These are phyloP conservation scores for Hydrolagus colliei DNA, from an alignment of 2,797 vertebrate species.

Conservation along the genomic window DNA sequence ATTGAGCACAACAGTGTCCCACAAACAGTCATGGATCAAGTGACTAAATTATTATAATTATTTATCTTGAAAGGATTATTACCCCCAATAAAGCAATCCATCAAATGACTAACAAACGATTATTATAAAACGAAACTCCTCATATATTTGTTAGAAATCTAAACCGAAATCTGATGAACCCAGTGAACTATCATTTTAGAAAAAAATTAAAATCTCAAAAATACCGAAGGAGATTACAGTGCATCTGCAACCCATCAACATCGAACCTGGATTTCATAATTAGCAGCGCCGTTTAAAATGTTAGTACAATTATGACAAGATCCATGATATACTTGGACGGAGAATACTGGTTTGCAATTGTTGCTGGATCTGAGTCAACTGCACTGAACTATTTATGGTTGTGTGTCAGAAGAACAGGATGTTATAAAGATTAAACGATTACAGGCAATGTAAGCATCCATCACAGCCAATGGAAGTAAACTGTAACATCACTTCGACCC, in stretches of 20 bases:
- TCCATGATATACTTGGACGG: not conserved
- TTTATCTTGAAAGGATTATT: no score
- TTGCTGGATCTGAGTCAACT: not conserved
- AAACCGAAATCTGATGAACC: no score
- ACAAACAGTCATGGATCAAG: no score
- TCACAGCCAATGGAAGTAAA: not conserved
- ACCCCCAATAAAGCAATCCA: no score
- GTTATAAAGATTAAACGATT: not conserved
- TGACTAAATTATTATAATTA: no score
- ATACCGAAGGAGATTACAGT: not conserved
- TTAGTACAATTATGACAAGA: not conserved
- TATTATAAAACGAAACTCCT: no score
- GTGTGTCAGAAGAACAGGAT: not conserved
- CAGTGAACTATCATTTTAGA: not conserved
- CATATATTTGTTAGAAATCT: no score
- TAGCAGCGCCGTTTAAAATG: not conserved
- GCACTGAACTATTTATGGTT: not conserved
- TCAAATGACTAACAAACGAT: no score
- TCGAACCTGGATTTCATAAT: not conserved
- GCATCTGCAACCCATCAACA: not conserved
- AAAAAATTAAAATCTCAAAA: no score
- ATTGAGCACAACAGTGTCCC: no score
- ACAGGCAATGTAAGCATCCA: not conserved
- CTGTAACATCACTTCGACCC: not conserved
- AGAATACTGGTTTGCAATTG: not conserved